These are phyloP conservation scores for Oxytorus armatus DNA, from an alignment of 2,888 invertebrate species.

Conservation along the genomic window DNA sequence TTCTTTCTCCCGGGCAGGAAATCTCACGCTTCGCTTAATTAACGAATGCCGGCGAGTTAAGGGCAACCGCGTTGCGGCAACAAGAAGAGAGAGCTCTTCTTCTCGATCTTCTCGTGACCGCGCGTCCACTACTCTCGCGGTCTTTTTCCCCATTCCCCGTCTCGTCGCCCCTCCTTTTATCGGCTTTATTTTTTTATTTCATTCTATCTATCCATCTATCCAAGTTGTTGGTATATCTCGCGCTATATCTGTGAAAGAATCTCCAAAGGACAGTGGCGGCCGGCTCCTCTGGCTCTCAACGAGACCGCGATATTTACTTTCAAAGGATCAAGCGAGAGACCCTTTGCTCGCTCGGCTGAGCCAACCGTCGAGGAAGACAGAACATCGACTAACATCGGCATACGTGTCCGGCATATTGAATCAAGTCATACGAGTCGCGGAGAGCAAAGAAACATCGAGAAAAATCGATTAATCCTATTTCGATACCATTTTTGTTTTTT, in stretches of 20 bases:
- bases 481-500: too few species aligned
- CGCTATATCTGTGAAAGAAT: slow-evolving; percentile 46
- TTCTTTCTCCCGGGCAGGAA: slow-evolving; percentile 73
- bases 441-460: neutral
- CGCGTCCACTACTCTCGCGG: slow-evolving; percentile 48
- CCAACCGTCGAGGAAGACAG: slow-evolving; percentile 7
- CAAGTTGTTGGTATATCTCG: slow-evolving; percentile 49
- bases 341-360: slow-evolving; percentile 41
- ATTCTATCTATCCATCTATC: slow-evolving; percentile 68
- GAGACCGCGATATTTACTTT: slow-evolving; percentile 38
- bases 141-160: slow-evolving; percentile 6
- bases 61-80: slow-evolving; percentile 44
- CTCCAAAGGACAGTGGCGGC: slow-evolving; percentile 52
- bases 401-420: neutral
- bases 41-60: slow-evolving; percentile 78
- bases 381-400: slow-evolving; percentile 9
- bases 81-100: slow-evolving; percentile 53
- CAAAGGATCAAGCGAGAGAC: slow-evolving; percentile 35
- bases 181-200: slow-evolving; percentile 23
- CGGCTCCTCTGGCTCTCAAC: slow-evolving; percentile 3
- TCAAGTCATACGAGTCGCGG: neutral
- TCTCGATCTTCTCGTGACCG: slow-evolving; percentile 71
- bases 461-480: neutral
- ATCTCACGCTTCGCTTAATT: slow-evolving; percentile 83
- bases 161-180: slow-evolving; percentile 31